Percentiles rank a stretch among this genome's conserved stretches.
phyloP scores from a whole-genome alignment of 2,797 vertebrate species.

The Oceanodroma leucorhoa region DNA sequence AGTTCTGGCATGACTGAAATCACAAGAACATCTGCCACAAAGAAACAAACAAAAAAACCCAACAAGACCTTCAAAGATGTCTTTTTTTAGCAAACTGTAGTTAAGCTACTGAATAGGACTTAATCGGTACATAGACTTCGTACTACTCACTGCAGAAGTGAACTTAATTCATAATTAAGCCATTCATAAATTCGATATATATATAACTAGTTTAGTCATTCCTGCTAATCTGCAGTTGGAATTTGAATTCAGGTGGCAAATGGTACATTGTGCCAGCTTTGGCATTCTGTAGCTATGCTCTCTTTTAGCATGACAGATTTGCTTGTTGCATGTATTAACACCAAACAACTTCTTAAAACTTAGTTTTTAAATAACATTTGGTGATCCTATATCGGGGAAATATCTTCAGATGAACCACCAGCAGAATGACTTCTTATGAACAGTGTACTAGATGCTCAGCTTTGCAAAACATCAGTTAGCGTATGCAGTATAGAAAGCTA shows the following conservation, averaged over 20 bases:
- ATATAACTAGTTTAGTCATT: constrained; percentile 12
- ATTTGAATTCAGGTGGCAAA: constrained; percentile 32
- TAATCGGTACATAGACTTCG: background rate
- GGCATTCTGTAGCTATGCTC: background rate
- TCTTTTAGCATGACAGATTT: background rate
- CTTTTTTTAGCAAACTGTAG: constrained; percentile 24
- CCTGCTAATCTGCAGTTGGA: background rate
- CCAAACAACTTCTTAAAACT: background rate
- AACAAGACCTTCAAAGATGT: background rate
- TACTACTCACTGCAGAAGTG: background rate
- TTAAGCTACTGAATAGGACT: constrained; percentile 24
- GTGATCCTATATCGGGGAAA: background rate
- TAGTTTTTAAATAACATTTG: background rate
- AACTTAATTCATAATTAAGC: background rate
- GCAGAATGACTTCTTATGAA: background rate
- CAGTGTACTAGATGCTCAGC: background rate
- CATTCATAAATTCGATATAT: background rate
- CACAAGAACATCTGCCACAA: constrained; percentile 33
- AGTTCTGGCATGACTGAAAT: constrained; percentile 2
- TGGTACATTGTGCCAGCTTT: background rate
- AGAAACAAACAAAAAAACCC: background rate
- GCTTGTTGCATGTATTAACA: background rate
- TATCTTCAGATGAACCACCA: background rate
- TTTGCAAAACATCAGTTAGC: background rate
- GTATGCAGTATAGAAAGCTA: background rate